These are phyloP conservation scores for Ichneumon xanthorius DNA, from an alignment of 2,888 invertebrate genomes.

Conservation along the genomic window DNA sequence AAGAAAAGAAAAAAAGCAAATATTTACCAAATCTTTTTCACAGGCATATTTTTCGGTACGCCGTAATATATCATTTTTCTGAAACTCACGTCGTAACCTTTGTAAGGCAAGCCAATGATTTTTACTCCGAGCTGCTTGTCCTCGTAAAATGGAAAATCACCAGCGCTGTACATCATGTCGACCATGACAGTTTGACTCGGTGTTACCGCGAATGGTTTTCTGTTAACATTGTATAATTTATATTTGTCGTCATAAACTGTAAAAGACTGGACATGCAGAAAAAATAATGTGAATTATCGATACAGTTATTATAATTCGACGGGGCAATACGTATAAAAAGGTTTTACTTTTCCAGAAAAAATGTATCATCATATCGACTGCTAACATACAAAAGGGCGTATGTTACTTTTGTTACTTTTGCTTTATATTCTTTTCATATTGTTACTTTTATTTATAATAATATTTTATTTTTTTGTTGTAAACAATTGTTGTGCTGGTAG, in stretches of 20 bases:
- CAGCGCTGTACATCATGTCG: constrained; percentile 90
- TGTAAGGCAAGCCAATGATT: constrained; percentile 90
- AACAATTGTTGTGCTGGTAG: no score
- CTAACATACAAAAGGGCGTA: not conserved
- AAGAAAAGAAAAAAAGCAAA: not conserved
- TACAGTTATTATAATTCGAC: not conserved
- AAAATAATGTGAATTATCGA: constrained; percentile 5
- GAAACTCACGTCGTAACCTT: constrained; percentile 86
- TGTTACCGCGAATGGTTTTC: constrained; percentile 86
- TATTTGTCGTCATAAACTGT: not conserved
- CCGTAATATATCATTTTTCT: not conserved
- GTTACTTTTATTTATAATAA: no score
- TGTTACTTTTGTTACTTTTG: no score
- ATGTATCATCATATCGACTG: not conserved
- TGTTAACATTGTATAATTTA: constrained; percentile 78
- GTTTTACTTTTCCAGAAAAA: no score
- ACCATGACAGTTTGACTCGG: constrained; percentile 82
- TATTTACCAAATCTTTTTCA: not conserved
- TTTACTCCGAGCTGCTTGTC: constrained; percentile 86
- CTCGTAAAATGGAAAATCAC: constrained; percentile 87
- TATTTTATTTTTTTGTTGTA: no score
- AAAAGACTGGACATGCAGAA: not conserved
- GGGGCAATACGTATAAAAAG: no score
- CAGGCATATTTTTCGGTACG: not conserved
- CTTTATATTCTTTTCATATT: no score